A percentile compares a stretch with the other conserved stretches of the same genome.
Conservation (phyloP, 1,140 invertebrate genomes). For the Chymomyza costata region DNA sequence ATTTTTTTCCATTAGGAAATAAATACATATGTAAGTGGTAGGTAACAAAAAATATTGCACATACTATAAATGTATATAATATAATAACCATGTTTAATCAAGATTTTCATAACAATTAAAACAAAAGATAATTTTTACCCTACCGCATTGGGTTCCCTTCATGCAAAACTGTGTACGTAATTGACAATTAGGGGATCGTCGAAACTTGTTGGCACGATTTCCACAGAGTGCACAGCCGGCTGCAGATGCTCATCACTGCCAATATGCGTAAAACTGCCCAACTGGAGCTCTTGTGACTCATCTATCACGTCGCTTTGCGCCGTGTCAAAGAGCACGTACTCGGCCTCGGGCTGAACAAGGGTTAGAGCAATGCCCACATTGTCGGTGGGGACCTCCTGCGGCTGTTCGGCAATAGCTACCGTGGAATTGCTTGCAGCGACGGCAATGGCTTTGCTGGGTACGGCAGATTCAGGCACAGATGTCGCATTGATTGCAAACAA, state of each 20-base stretch:
- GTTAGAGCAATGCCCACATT: slow-evolving; percentile 56
- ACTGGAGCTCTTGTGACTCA: slow-evolving; percentile 44
- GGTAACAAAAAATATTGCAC: no score
- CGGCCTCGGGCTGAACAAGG: slow-evolving; percentile 45
- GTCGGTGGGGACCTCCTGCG: slow-evolving; percentile 40
- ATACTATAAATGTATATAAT: no score
- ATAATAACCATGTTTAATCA: no score
- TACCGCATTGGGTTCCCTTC: no score
- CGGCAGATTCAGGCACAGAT: slow-evolving; percentile 24
- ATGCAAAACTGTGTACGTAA: slow-evolving; percentile 66
- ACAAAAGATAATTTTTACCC: no score
- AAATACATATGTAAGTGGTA: no score
- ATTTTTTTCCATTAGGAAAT: no score
- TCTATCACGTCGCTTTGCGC: slow-evolving; percentile 22
- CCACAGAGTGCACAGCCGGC: slow-evolving; percentile 66
- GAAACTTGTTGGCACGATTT: slow-evolving; percentile 64
- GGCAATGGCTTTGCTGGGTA: slow-evolving; percentile 47
- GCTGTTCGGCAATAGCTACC: slow-evolving; percentile 52
- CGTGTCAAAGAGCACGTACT: slow-evolving; percentile 57
- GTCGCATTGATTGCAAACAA: slow-evolving; percentile 61
- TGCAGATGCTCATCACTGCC: slow-evolving; percentile 62
- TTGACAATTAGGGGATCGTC: slow-evolving; percentile 67
- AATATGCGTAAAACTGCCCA: slow-evolving; percentile 64
- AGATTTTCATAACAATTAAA: no score
- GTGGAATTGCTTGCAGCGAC: slow-evolving; percentile 44